phyloP scores from a whole-genome alignment of 2,797 vertebrate genomes.

The Coregonus sp. region DNA sequence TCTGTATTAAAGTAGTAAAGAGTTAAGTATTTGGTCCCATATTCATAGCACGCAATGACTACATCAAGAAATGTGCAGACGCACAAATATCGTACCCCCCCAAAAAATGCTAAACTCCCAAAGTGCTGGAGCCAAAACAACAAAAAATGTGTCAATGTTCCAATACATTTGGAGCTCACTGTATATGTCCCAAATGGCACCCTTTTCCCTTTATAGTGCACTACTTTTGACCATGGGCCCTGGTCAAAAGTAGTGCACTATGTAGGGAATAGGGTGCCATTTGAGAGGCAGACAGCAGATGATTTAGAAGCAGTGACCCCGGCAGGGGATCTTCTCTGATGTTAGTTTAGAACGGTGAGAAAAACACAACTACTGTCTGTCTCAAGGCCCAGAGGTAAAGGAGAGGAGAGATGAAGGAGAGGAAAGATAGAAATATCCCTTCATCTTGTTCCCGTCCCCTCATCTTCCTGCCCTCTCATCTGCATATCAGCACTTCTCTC shows the following conservation, averaged over 20 bases:
- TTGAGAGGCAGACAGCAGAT: not conserved
- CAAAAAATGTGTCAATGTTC: too few species aligned
- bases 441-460: too few species aligned
- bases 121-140: too few species aligned
- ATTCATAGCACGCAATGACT: too few species aligned
- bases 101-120: too few species aligned
- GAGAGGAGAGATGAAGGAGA: not conserved
- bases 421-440: not conserved
- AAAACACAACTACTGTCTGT: not conserved
- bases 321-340: not conserved
- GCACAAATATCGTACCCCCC: too few species aligned
- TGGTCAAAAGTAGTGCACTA: not conserved
- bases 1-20: too few species aligned
- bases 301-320: too few species aligned
- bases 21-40: too few species aligned
- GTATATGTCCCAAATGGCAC: not conserved
- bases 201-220: not conserved
- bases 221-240: not conserved
- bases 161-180: not conserved
- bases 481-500: too few species aligned
- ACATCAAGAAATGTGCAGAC: too few species aligned
- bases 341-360: not conserved
- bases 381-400: not conserved
- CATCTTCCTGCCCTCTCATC: too few species aligned
- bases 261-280: not conserved